A percentile compares a stretch with the other conserved stretches of the same genome.
These are phyloP conservation scores for Pteromalus puparum DNA, from an alignment of 1,140 invertebrate species.

Conservation along the genomic window DNA sequence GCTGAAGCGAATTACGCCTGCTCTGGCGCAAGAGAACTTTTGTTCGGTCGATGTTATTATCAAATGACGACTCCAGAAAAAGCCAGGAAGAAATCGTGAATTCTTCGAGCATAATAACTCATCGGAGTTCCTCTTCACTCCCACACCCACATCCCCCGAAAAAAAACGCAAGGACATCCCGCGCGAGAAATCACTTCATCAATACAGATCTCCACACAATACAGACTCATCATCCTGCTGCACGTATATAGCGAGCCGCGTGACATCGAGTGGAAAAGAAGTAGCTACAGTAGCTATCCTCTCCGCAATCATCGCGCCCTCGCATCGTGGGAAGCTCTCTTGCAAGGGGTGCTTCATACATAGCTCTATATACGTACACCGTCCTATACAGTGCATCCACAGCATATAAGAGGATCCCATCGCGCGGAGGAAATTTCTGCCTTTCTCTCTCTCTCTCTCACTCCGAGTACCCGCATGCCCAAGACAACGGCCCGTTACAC, in stretches of 20 bases:
- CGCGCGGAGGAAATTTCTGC: neutral
- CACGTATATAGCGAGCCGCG: neutral
- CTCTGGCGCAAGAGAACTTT: too few relatives aligned
- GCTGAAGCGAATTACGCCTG: too few relatives aligned
- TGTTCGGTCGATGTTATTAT: too few relatives aligned
- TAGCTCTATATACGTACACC: neutral
- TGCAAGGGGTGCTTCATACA: neutral
- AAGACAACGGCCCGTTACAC: constrained; percentile 74
- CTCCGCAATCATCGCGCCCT: constrained; percentile 2
- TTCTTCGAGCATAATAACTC: too few relatives aligned
- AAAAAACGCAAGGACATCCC: too few relatives aligned
- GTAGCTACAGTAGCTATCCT: neutral
- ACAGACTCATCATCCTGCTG: too few relatives aligned
- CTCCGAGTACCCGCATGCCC: constrained; percentile 72
- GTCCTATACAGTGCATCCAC: too few relatives aligned
- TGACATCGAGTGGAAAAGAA: constrained; percentile 1
- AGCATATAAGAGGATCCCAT: neutral
- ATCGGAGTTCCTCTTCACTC: too few relatives aligned
- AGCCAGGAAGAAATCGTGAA: too few relatives aligned
- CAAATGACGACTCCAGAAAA: too few relatives aligned
- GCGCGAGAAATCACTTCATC: neutral
- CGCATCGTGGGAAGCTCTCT: neutral
- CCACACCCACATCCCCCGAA: too few relatives aligned
- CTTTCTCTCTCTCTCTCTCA: constrained; percentile 36
- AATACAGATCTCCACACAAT: neutral